A percentile compares a stretch with the other conserved stretches of the same genome.
Evolutionary conservation across 2,888 invertebrate species (phyloP).

Genomic region (Periphyllus acericola): DNA sequence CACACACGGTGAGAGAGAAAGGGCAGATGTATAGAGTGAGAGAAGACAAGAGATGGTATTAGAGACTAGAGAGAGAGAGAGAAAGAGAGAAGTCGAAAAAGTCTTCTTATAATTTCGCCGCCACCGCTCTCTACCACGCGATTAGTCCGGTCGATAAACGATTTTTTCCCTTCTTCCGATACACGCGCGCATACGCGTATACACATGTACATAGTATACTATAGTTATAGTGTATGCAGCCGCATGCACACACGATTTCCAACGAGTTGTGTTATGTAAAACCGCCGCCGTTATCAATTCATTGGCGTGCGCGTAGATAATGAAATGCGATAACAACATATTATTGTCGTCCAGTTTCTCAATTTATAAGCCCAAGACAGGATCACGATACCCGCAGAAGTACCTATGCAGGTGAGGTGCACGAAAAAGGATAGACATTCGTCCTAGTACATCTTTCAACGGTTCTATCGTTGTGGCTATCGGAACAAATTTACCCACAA

Average conservation of each 20-base stretch:
- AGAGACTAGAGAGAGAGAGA: background rate
- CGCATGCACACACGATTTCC: slow-evolving; percentile 21
- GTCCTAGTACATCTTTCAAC: too few relatives aligned
- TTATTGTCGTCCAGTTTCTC: background rate
- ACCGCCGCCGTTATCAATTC: background rate
- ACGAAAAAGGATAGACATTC: too few relatives aligned
- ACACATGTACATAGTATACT: too few relatives aligned
- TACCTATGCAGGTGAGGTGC: too few relatives aligned
- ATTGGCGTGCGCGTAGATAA: background rate
- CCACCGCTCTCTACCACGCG: slow-evolving; percentile 2
- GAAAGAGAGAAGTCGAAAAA: background rate
- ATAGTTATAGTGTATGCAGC: too few relatives aligned
- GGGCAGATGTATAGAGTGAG: background rate
- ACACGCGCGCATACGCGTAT: too few relatives aligned
- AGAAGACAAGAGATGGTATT: background rate
- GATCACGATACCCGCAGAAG: background rate
- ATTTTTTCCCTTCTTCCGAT: slow-evolving; percentile 24
- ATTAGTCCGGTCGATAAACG: slow-evolving; percentile 39
- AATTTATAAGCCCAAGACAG: slow-evolving; percentile 11
- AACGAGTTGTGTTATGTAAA: slow-evolving; percentile 20
- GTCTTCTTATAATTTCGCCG: slow-evolving; percentile 19
- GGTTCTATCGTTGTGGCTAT: too few relatives aligned
- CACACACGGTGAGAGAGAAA: background rate
- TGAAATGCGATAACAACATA: slow-evolving; percentile 7
- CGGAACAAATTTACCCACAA: too few relatives aligned